Percentiles rank a stretch among this genome's conserved stretches.
Conservation (phyloP, 2,797 vertebrate species). For the Tragelaphus eurycerus region DNA sequence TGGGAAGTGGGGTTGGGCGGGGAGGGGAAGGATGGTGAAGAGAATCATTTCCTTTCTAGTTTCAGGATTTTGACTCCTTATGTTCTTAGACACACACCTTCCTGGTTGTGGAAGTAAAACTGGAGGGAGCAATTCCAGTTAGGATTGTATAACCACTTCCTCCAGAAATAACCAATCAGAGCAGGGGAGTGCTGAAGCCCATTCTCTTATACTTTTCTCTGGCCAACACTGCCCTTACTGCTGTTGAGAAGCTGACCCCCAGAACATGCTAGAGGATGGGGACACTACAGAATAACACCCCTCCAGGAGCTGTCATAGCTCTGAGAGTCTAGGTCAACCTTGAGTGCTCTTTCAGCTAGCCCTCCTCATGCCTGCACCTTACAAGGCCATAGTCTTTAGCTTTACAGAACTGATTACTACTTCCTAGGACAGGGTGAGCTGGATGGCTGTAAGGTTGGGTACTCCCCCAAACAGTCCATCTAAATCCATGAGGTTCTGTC, state of each 20-base stretch:
- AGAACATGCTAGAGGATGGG: background rate
- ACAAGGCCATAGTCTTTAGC: background rate
- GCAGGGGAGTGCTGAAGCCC: background rate
- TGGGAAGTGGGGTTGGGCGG: background rate
- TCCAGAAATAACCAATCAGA: background rate
- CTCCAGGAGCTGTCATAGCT: background rate
- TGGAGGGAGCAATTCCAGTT: background rate
- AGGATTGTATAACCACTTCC: background rate
- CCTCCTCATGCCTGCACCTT: background rate
- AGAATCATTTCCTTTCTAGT: background rate
- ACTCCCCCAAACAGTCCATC: background rate
- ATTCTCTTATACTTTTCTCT: background rate
- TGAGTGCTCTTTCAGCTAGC: background rate
- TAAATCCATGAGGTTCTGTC: background rate
- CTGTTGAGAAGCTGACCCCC: background rate
- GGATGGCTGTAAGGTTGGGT: background rate
- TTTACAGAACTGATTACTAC: background rate
- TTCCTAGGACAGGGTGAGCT: background rate
- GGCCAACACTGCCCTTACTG: background rate
- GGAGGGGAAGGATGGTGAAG: background rate
- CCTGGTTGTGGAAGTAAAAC: background rate
- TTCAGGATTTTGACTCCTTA: slow-evolving; percentile 6
- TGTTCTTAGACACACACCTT: background rate
- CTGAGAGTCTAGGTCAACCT: background rate
- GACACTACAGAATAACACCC: background rate